These are phyloP conservation scores for Dione vanillae DNA, from an alignment of 2,888 invertebrate genomes.

Conservation along the genomic window DNA sequence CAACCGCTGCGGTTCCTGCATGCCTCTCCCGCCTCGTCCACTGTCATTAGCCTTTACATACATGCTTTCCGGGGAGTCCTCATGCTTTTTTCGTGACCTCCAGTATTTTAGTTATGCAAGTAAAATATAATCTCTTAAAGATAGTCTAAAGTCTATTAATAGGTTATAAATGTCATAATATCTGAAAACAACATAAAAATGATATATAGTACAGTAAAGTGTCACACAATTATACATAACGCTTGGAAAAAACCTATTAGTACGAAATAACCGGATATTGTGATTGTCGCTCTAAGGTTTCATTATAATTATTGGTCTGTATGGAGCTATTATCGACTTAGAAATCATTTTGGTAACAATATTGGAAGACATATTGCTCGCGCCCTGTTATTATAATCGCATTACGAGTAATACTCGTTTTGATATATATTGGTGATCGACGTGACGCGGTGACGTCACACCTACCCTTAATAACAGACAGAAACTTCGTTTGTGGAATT, in stretches of 20 bases:
- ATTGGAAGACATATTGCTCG: neutral
- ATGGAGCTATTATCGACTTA: constrained; percentile 24
- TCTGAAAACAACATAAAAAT: neutral
- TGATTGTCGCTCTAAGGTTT: constrained; percentile 19
- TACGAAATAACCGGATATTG: constrained; percentile 9
- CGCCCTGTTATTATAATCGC: constrained; percentile 37
- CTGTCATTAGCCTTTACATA: too few relatives aligned
- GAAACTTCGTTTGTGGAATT: neutral
- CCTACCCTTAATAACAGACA: neutral
- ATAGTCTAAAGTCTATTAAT: too few relatives aligned
- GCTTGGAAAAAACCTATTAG: constrained; percentile 11
- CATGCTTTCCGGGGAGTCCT: too few relatives aligned
- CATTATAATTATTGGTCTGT: constrained; percentile 9
- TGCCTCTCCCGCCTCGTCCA: too few relatives aligned
- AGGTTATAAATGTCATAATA: neutral
- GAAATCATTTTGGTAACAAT: constrained; percentile 26
- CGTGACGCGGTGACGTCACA: neutral
- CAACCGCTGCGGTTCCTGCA: too few relatives aligned
- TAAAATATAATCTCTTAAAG: too few relatives aligned
- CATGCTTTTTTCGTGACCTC: too few relatives aligned
- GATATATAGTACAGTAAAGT: constrained; percentile 2
- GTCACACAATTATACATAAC: constrained; percentile 10
- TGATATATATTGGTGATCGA: constrained; percentile 26
- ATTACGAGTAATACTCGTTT: constrained; percentile 26
- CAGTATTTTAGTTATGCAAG: too few relatives aligned